Conservation (phyloP, 2,888 invertebrate genomes). For the Harmothoe impar region DNA sequence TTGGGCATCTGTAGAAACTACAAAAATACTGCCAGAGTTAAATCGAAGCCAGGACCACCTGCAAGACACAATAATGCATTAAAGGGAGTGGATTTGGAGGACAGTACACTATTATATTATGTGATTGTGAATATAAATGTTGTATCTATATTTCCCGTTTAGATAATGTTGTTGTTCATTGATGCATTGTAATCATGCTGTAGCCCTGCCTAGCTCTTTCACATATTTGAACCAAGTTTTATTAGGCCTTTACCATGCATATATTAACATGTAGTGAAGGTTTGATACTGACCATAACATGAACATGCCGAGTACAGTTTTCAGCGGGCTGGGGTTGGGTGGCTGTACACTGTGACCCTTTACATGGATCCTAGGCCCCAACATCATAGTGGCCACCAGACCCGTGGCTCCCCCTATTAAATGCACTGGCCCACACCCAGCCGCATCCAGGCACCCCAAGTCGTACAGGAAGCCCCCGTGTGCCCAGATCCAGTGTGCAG, state of each 20-base stretch:
- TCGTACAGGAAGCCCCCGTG: slow-evolving; percentile 72
- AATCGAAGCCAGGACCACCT: slow-evolving; percentile 96
- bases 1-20: slow-evolving; percentile 89
- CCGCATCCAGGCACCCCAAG: slow-evolving; percentile 70
- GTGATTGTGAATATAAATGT: too few relatives aligned
- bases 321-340: slow-evolving; percentile 69
- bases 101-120: too few relatives aligned
- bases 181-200: too few relatives aligned
- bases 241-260: too few relatives aligned
- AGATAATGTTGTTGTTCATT: too few relatives aligned
- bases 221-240: too few relatives aligned
- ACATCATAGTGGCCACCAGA: slow-evolving; percentile 93
- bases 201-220: too few relatives aligned
- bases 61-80: slow-evolving; percentile 29
- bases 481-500: slow-evolving; percentile 74
- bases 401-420: slow-evolving; percentile 89
- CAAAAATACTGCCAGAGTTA: slow-evolving; percentile 90
- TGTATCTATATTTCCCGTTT: too few relatives aligned
- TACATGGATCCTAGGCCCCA: slow-evolving; percentile 91
- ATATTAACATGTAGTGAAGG: too few relatives aligned
- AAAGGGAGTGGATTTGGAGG: too few relatives aligned
- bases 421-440: slow-evolving; percentile 71
- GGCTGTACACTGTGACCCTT: slow-evolving; percentile 84
- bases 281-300: slow-evolving; percentile 74
- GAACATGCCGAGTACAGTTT: slow-evolving; percentile 76